Evolutionary conservation across 2,113 vertebrate species (phyloP), one percentile per base, ranked within the genome.

Genomic region (Recurvirostra avosetta): DNA sequence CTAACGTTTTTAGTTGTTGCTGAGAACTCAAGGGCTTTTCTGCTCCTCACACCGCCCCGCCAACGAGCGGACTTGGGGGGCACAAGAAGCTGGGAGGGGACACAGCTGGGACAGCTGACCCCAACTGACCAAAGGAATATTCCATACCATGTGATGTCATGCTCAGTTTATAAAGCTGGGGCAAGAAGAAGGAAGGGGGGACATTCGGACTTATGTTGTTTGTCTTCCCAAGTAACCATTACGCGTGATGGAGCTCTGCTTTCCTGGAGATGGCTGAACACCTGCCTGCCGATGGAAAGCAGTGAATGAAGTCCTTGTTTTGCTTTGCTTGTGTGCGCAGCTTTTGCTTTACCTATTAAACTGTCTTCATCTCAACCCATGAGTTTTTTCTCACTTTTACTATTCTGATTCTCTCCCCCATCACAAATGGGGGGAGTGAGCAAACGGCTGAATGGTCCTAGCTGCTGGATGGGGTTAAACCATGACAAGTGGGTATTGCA

Each of bases 141-240:
- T 6, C 23, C 40, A 52, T 15, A 53, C 38, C 65, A 34, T 52
- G 40, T 14, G 15, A 30, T 0, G 0, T 47, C 30, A 11, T 55
- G 71, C 7, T 29, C 10, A 61, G 27, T 19, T 25, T 36, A 15
- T 34, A 45, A 68, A 53, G 4, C 27, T 59, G 34, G 4, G 13
- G 18, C 26, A 62, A 53, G 30, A 52, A 77, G 63, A 6, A 47
- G 15, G 6, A 41, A 66, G 21, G 1, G 6, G 13, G 14, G 15
- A 40, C 2, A 2, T 49, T 76, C 1, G 0, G 11, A 17, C 2
- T 63, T 4, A 30, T 3, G 12, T 5, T 1, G 0, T 56, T 50
- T 63, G 16, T 71, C n/a, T 71, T 78, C 22, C 8, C 6, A 43
- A 38, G 32, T 3, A 7, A 58, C 43, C 0, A 0, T 58, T 50